Evolutionary conservation across 1,140 invertebrate genomes (phyloP).

Genomic region (Elysia chlorotica): DNA sequence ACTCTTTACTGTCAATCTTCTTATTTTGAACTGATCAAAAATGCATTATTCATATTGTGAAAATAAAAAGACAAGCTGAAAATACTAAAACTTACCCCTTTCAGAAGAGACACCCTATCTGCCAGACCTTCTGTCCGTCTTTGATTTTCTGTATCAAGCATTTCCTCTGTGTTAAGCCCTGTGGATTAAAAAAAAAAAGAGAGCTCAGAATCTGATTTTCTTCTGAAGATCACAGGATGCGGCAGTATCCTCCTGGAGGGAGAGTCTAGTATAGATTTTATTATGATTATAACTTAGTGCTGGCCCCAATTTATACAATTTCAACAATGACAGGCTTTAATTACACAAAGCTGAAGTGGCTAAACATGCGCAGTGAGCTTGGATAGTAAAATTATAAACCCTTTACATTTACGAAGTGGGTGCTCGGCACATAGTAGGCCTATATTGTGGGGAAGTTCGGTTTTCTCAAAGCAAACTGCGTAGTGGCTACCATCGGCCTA

Average conservation of each 20-base stretch:
- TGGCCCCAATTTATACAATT: background rate
- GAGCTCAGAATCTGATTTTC: background rate
- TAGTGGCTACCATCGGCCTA: too few species aligned
- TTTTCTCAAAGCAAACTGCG: too few species aligned
- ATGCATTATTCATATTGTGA: background rate
- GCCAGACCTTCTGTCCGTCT: conserved; percentile 45
- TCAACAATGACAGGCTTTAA: background rate
- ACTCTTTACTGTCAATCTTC: background rate
- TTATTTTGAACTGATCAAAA: background rate
- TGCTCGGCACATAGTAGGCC: too few species aligned
- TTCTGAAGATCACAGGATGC: background rate
- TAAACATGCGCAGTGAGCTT: too few species aligned
- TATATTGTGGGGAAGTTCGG: too few species aligned
- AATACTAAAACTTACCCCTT: conserved; percentile 36
- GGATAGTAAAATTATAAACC: too few species aligned
- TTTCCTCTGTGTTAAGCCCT: conserved; percentile 45
- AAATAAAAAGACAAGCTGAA: background rate
- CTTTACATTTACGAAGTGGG: too few species aligned
- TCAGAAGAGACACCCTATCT: conserved; percentile 52
- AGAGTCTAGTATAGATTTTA: background rate
- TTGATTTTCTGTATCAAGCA: conserved; percentile 56
- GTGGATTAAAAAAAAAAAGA: conserved; percentile 3
- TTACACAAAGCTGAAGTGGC: too few species aligned
- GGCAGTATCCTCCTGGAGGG: too few species aligned
- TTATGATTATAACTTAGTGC: background rate